Base-by-base conservation (phyloP, 2,113 vertebrate genomes). In the Psettodes erumei region DNA sequence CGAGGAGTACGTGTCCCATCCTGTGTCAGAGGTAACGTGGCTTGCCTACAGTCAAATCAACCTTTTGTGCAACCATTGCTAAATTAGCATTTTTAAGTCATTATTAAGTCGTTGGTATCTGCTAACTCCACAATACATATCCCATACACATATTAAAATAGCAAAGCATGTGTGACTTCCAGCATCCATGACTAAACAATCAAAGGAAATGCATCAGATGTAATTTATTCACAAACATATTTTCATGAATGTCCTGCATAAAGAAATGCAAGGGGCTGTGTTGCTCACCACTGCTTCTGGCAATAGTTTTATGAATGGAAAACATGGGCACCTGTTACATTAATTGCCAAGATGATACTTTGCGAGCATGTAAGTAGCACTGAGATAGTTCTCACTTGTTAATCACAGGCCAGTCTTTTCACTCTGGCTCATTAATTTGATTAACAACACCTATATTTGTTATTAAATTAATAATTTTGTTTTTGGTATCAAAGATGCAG, bases 1-100 rank as follows among this genome's bases (percentile, higher is more conserved):
- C 27, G 88, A 91, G 88, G 92, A 94, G 64, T 80, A 69, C 11
- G 30, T 93, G 69, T 81, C 85, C 3, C 61, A 86, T 45, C 63
- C 0, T 11, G 6, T 60, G 81, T 93, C 94, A 86, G 90, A 94
- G 95, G 96, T 97, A 89, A 85, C 21, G 16, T 62, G 59, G 88
- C 77, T 69, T 59, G 12, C 33, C 53, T 60, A 35, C 70, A 72
- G 55, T 69, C 70, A 74, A 43, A 83, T 75, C 68, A 38, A 82
- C 43, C 55, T 61, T 60, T 79, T 76, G n/a, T 30, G n/a, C 48
- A 47, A 11, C 23, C 33, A 27, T 45, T 43, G 74, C 62, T 47
- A 53, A 61, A 62, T 80, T 51, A 67, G 47, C 28, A 60, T 61
- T 60, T 60, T 5, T 10, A 69, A 62, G 35, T 47, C 35, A 25